phyloP scores from a whole-genome alignment of 2,888 invertebrate species.

The Rhingia rostrata region DNA sequence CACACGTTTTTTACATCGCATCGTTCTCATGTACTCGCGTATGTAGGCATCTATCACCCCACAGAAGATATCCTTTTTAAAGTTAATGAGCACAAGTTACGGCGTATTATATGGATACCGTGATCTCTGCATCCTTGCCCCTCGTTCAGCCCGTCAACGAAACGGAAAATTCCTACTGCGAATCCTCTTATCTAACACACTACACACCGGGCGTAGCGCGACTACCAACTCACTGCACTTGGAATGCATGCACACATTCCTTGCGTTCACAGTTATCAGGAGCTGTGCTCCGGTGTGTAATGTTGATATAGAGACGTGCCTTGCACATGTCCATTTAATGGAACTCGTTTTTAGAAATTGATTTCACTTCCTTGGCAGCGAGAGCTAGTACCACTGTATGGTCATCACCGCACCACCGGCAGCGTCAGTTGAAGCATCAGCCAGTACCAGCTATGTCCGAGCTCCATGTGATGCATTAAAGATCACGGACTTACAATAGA shows the following conservation, averaged over 20 bases:
- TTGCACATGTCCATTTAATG: slow-evolving; percentile 69
- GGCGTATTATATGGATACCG: slow-evolving; percentile 18
- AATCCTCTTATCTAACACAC: slow-evolving; percentile 46
- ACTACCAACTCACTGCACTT: slow-evolving; percentile 24
- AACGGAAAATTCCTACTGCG: slow-evolving; percentile 38
- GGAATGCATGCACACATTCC: slow-evolving; percentile 57
- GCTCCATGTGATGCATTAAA: slow-evolving; percentile 67
- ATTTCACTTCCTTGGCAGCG: slow-evolving; percentile 51
- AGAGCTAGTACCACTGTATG: background rate
- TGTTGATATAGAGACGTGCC: slow-evolving; percentile 63
- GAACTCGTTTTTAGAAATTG: slow-evolving; percentile 66
- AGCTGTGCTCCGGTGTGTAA: slow-evolving; percentile 47
- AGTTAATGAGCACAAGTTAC: slow-evolving; percentile 53
- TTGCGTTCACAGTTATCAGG: slow-evolving; percentile 65
- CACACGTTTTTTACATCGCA: slow-evolving; percentile 23
- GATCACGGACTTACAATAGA: slow-evolving; percentile 65
- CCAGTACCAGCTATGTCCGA: slow-evolving; percentile 26
- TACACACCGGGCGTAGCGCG: slow-evolving; percentile 1
- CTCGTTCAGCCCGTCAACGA: slow-evolving; percentile 16
- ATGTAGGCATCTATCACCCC: slow-evolving; percentile 11
- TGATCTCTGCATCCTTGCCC: background rate
- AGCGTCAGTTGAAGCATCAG: slow-evolving; percentile 16
- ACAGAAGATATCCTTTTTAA: slow-evolving; percentile 40
- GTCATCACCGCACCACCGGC: background rate
- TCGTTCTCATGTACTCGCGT: background rate